Evolutionary conservation across 2,113 vertebrate genomes (phyloP), one percentile per base, ranked within the genome.

Genomic region (Acanthisitta chloris): DNA sequence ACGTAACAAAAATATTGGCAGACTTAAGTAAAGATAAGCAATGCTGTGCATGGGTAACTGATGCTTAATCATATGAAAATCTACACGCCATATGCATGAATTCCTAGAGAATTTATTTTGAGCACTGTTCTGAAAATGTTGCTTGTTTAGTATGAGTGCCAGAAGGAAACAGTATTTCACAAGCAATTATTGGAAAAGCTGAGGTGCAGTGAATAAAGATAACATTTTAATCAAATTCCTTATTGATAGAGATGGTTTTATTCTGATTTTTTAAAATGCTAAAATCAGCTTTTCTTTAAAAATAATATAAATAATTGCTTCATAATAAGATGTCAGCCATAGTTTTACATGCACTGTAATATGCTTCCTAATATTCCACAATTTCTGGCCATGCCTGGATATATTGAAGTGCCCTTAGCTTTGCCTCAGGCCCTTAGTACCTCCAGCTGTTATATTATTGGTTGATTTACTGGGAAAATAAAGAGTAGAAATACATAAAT

Each of bases 401-500:
- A 95, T 95, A 95, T 77, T 91, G 89, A 97, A 98, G 69, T 79
- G 96, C 97, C 97, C 96, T 97, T 90, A 97, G 97, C 97, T 97
- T 94, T 96, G 98, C 98, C 92, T 90, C 81, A 94, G 98, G 98
- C 96, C 96, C 66, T 97, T 92, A 95, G 80, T 95, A 97, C 95
- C 97, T 97, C 97, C 69, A 98, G 97, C 97, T 97, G 97, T 92
- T 97, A 94, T 94, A 96, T 98, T 98, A 97, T 96, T 98, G 97
- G 92, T 93, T 95, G 96, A 97, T 98, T 97, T 95, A 91, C 97
- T 95, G 76, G 80, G 74, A 96, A 98, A 97, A 97, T 94, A 97
- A 97, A 95, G 97, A 97, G 87, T 67, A 92, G 94, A 97, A 96
- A 97, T 91, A 97, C 93, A 97, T 96, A 95, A 98, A 97, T 96